Base-by-base conservation (phyloP, 2,113 vertebrate genomes). In the Coracopsis vasa region DNA sequence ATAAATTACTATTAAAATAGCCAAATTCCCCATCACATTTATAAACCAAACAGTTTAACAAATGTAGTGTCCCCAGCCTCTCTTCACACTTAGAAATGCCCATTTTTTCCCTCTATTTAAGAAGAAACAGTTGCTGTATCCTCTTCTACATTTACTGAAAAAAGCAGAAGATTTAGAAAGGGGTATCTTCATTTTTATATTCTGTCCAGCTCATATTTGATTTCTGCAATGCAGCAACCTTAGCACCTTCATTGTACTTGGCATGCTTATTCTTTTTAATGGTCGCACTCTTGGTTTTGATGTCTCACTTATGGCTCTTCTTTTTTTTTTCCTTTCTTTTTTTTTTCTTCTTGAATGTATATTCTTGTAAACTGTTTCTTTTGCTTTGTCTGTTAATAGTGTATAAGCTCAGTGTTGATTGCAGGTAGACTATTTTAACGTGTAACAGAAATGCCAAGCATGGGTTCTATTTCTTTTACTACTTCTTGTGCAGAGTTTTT, bases 1-100 rank as follows among this genome's bases (percentile, higher is more conserved):
- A 97, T 94, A 96, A 97, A 96, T 98, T 94, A 95, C 95, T 98
- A 96, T 82, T 31, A 93, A 97, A 98, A 97, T 97, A 89, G 92
- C 95, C 93, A 92, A 89, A 96, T 95, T 98, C 96, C 71, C 84
- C 54, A 65, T 97, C 92, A 61, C 56, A 82, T 82, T 80, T 77
- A 50, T 61, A 77, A 95, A 66, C 17, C n/a, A 71, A 73, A 39
- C 33, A 51, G 10, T 39, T 60, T 90, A 94, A 96, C 33, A 88
- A 95, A 91, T 88, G 11, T 65, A 85, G 94, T 82, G 56, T 78
- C 80, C 39, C 25, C 42, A 80, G 58, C 20, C 15, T 81, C 48
- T 72, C 88, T n/a, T 98, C 97, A 94, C 84, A 83, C 80, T 66
- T 91, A 72, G 80, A 94, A 89, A 84, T 93, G 74, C 62, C 12